These are phyloP conservation scores for Sesia apiformis DNA, from an alignment of 2,888 invertebrate species.

Conservation along the genomic window DNA sequence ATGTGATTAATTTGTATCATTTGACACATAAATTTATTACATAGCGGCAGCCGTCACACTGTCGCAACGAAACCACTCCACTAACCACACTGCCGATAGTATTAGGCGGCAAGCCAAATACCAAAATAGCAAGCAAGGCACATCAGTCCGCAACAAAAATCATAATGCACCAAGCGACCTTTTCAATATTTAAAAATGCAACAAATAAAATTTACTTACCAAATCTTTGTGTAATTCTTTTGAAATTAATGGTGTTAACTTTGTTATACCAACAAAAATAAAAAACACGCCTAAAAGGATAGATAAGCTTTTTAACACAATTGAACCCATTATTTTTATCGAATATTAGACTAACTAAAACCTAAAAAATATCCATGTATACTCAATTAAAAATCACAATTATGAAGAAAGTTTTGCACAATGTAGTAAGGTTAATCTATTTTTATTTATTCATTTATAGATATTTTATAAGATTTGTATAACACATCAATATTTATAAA, in stretches of 20 bases:
- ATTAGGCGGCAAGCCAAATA: conserved; percentile 72
- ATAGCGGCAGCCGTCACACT: conserved; percentile 19
- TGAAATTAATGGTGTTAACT: conserved; percentile 92
- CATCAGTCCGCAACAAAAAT: conserved; percentile 61
- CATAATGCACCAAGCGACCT: conserved; percentile 54
- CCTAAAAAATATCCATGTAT: no score
- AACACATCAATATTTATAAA: no score
- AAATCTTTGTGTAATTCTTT: conserved; percentile 97
- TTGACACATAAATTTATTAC: no score
- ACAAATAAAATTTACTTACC: conserved; percentile 75
- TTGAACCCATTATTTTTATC: conserved; percentile 66
- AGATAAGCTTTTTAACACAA: conserved; percentile 93
- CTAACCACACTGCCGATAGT: conserved; percentile 20
- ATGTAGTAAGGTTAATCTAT: no score
- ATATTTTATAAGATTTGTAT: no score
- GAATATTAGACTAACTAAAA: conserved; percentile 4
- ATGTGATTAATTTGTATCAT: background rate
- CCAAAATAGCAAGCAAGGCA: conserved; percentile 64
- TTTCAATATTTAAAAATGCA: conserved; percentile 19
- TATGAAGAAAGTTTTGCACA: no score
- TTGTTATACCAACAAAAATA: conserved; percentile 94
- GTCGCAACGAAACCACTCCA: conserved; percentile 45
- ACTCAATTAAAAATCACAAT: no score
- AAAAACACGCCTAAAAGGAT: conserved; percentile 94
- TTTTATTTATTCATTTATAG: no score